Percentiles rank a stretch among this genome's conserved stretches.
Evolutionary conservation across 2,888 invertebrate species (phyloP).

Genomic region (Morpho helenor): DNA sequence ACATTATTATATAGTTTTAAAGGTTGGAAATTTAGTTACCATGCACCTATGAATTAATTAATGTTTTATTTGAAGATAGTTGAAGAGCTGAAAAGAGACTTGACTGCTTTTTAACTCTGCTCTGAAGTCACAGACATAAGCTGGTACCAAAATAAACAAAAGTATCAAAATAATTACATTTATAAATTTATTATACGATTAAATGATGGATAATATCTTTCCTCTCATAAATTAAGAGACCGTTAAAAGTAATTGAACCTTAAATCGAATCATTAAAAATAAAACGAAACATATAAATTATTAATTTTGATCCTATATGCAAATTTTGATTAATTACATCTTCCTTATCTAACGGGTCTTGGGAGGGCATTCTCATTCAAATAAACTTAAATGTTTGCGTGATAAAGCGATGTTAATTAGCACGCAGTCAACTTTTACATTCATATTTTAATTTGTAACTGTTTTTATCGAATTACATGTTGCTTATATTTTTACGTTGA

Average conservation of each 20-base stretch:
- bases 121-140: too few relatives aligned
- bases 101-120: too few relatives aligned
- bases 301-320: conserved; percentile 5
- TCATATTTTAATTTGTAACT: conserved; percentile 23
- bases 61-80: too few relatives aligned
- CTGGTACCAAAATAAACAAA: too few relatives aligned
- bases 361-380: conserved; percentile 16
- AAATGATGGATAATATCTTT: too few relatives aligned
- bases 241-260: conserved; percentile 3
- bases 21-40: too few relatives aligned
- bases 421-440: conserved; percentile 14
- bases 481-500: conserved; percentile 5
- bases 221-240: too few relatives aligned
- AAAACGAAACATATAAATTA: conserved; percentile 2
- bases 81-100: too few relatives aligned
- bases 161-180: too few relatives aligned
- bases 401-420: conserved; percentile 18
- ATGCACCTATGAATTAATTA: too few relatives aligned
- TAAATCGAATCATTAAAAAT: conserved; percentile 1
- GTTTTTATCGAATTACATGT: conserved; percentile 24
- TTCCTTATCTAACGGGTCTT: conserved; percentile 19
- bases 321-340: conserved; percentile 15
- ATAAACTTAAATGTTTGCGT: conserved; percentile 27
- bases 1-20: too few relatives aligned
- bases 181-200: too few relatives aligned